Percentiles rank a stretch among this genome's conserved stretches.
Conservation (phyloP, 2,888 invertebrate species). For the Lepas anatifera region DNA sequence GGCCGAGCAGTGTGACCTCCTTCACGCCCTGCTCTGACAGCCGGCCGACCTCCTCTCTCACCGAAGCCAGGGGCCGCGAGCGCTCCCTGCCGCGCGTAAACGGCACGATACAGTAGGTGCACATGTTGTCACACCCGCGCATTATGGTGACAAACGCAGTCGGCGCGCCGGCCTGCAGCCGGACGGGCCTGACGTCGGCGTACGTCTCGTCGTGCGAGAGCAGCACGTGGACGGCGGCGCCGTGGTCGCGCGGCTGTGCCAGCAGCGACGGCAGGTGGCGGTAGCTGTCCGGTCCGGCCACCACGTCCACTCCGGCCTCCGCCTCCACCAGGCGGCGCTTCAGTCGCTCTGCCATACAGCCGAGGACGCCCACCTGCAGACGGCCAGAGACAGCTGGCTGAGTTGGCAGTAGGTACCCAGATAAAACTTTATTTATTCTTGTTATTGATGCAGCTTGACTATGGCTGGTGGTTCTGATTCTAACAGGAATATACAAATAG, state of each 20-base stretch:
- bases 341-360: slow-evolving; percentile 95
- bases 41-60: slow-evolving; percentile 63
- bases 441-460: too few species aligned
- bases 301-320: slow-evolving; percentile 66
- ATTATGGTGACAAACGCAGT: slow-evolving; percentile 80
- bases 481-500: too few species aligned
- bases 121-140: slow-evolving; percentile 99
- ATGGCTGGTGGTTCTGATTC: too few species aligned
- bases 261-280: slow-evolving; percentile 79
- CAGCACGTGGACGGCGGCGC: slow-evolving; percentile 74
- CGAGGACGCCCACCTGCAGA: slow-evolving; percentile 75
- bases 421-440: too few species aligned
- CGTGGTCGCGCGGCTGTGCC: slow-evolving; percentile 55
- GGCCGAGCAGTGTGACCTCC: slow-evolving; percentile 66
- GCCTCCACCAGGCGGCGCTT: slow-evolving; percentile 73
- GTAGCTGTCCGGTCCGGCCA: slow-evolving; percentile 94
- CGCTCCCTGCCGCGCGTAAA: slow-evolving; percentile 87
- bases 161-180: slow-evolving; percentile 55
- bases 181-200: slow-evolving; percentile 83
- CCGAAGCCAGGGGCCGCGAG: slow-evolving; percentile 67
- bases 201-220: slow-evolving; percentile 93
- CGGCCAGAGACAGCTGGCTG: too few species aligned
- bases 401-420: too few species aligned
- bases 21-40: slow-evolving; percentile 68
- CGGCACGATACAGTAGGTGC: slow-evolving; percentile 93